Conservation (phyloP, 2,888 invertebrate genomes). For the Lepidochrysops patricia region DNA sequence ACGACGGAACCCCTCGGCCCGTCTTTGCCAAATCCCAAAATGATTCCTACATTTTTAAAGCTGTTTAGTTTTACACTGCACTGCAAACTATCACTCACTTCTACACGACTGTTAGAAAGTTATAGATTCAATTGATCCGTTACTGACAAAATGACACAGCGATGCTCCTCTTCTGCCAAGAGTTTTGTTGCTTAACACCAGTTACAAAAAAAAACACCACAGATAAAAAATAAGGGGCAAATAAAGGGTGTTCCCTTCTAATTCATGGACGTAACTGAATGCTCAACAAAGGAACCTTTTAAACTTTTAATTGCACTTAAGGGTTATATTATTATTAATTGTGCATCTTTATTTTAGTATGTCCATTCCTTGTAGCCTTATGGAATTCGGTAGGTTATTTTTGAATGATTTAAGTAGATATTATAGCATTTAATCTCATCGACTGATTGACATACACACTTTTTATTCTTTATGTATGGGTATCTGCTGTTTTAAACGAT, state of each 20-base stretch:
- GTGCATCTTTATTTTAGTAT: conserved; percentile 34
- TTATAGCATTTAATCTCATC: conserved; percentile 52
- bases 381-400: conserved; percentile 43
- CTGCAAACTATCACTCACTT: conserved; percentile 24
- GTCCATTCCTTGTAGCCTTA: conserved; percentile 50
- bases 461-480: conserved; percentile 40
- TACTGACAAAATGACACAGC: neutral
- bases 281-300: conserved; percentile 54
- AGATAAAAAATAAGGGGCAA: conserved; percentile 23
- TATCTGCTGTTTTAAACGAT: conserved; percentile 24
- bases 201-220: neutral
- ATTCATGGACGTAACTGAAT: conserved; percentile 32
- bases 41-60: conserved; percentile 8
- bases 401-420: conserved; percentile 42
- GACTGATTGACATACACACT: conserved; percentile 51
- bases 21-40: neutral
- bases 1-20: neutral
- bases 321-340: conserved; percentile 34
- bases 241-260: conserved; percentile 21
- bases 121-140: conserved; percentile 21
- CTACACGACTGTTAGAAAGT: conserved; percentile 23
- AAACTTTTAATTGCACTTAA: conserved; percentile 65
- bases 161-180: neutral
- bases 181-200: neutral
- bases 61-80: conserved; percentile 23